Conservation (phyloP, 2,797 vertebrate species). For the Amblyopsis hoosieri region DNA sequence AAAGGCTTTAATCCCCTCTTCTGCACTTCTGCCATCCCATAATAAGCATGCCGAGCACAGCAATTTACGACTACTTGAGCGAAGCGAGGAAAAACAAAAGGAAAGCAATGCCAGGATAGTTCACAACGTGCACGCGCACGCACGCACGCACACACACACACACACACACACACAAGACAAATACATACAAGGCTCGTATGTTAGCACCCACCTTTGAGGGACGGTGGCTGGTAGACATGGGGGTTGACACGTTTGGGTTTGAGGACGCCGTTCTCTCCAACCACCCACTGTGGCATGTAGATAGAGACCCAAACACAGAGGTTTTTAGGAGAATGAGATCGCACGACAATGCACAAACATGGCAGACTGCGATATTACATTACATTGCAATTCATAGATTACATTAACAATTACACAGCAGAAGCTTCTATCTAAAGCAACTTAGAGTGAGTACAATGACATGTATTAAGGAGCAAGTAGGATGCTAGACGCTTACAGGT, state of each 20-base stretch:
- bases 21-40: not conserved
- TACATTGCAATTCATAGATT: too few relatives aligned
- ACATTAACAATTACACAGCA: too few relatives aligned
- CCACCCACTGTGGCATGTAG: constrained; percentile 80
- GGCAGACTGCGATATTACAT: too few relatives aligned
- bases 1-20: too few relatives aligned
- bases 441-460: not conserved
- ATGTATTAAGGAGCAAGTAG: too few relatives aligned
- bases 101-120: constrained; percentile 45
- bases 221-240: constrained; percentile 91
- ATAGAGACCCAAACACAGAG: not conserved
- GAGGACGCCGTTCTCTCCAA: constrained; percentile 91
- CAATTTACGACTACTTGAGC: constrained; percentile 21
- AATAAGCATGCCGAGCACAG: constrained; percentile 1
- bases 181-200: not conserved
- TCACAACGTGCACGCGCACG: constrained; percentile 34
- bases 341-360: not conserved
- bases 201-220: constrained; percentile 88
- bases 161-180: constrained; percentile 64
- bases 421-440: not conserved
- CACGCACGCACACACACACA: not conserved
- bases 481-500: too few relatives aligned
- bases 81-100: constrained; percentile 58
- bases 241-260: constrained; percentile 92
- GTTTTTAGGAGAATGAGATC: not conserved